phyloP scores from a whole-genome alignment of 1,140 invertebrate genomes.

The Drosophila sproati region DNA sequence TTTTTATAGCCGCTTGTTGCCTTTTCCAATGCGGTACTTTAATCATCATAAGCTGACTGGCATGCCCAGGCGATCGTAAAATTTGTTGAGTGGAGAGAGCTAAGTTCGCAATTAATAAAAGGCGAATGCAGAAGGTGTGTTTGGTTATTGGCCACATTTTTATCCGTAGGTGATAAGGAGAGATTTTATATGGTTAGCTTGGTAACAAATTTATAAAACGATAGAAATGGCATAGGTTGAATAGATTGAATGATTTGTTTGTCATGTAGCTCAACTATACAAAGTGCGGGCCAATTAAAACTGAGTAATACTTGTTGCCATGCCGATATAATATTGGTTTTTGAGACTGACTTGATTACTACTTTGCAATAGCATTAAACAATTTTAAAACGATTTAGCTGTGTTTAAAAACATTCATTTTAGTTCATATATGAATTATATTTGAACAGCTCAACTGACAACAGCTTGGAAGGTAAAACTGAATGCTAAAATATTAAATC shows the following conservation, averaged over 20 bases:
- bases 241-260: neutral
- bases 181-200: neutral
- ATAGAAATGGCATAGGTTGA: neutral
- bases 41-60: constrained; percentile 1
- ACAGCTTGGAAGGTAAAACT: neutral
- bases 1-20: neutral
- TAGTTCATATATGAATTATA: neutral
- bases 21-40: constrained; percentile 15
- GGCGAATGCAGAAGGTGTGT: neutral
- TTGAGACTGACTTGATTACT: neutral
- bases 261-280: neutral
- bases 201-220: neutral
- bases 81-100: neutral
- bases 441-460: neutral
- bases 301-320: neutral
- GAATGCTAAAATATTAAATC: neutral
- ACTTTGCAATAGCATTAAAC: neutral
- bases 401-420: neutral
- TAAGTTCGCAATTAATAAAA: constrained; percentile 1
- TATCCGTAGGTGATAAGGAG: neutral
- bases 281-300: constrained; percentile 1
- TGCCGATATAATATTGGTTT: no score
- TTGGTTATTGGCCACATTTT: neutral
- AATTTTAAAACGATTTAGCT: neutral
- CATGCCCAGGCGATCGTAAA: constrained; percentile 3